phyloP scores from a whole-genome alignment of 2,113 vertebrate genomes.

The Antechinus stuartii region DNA sequence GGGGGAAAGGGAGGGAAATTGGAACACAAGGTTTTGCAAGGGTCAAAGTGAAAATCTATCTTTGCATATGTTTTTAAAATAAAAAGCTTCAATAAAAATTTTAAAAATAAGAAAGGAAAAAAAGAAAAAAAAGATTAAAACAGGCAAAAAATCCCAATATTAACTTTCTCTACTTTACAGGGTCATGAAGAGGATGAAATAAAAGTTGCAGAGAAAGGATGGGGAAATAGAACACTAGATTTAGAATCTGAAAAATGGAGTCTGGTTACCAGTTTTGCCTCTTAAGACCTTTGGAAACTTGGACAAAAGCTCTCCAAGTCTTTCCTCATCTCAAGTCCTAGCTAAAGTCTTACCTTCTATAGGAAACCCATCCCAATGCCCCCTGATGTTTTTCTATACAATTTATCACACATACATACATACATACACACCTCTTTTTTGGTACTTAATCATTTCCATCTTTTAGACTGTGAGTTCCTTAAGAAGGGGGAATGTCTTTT shows the following conservation, averaged over 20 bases:
- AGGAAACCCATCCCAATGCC: background rate
- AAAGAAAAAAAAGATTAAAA: too few relatives aligned
- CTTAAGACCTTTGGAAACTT: background rate
- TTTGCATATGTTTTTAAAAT: too few relatives aligned
- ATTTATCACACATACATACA: background rate
- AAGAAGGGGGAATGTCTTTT: background rate
- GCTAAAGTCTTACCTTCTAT: background rate
- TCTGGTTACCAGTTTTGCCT: background rate
- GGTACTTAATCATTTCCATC: background rate
- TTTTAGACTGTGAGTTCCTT: background rate
- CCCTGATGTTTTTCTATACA: background rate
- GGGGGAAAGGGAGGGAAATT: too few relatives aligned
- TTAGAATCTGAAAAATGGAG: background rate
- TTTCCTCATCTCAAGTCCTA: background rate
- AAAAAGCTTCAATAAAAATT: too few relatives aligned
- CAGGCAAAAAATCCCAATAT: too few relatives aligned
- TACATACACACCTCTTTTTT: too few relatives aligned
- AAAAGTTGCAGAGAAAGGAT: background rate
- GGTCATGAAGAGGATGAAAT: background rate
- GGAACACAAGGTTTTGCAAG: too few relatives aligned
- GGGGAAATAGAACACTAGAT: background rate
- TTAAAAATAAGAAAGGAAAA: too few relatives aligned
- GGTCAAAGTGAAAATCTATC: too few relatives aligned
- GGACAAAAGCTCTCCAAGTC: background rate
- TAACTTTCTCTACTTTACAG: background rate